A percentile compares a stretch with the other conserved stretches of the same genome.
Evolutionary conservation across 1,140 invertebrate species (phyloP).

Genomic region (Galleria mellonella): DNA sequence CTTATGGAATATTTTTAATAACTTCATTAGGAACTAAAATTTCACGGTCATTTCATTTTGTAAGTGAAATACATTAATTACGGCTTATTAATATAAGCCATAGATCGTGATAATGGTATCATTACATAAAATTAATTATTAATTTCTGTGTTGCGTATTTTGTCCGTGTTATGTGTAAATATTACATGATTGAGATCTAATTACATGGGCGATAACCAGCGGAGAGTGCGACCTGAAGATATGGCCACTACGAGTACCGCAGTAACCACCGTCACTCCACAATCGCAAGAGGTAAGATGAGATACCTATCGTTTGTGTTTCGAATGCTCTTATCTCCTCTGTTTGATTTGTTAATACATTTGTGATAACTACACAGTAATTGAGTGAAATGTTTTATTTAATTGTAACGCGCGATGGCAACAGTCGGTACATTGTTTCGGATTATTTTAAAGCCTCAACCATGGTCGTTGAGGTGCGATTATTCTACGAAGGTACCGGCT

Average conservation of each 20-base stretch:
- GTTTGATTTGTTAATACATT: conserved; percentile 39
- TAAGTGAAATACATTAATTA: no score
- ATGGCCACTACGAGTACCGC: conserved; percentile 64
- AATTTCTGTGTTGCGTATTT: no score
- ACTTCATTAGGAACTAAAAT: no score
- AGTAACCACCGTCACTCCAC: conserved; percentile 49
- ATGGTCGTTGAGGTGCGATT: conserved; percentile 14
- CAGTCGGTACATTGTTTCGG: background rate
- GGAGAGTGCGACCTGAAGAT: conserved; percentile 32
- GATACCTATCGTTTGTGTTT: background rate
- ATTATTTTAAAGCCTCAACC: conserved; percentile 12
- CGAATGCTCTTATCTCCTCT: conserved; percentile 36
- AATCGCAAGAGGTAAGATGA: conserved; percentile 42
- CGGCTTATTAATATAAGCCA: no score
- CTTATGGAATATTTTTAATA: no score
- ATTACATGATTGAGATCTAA: conserved; percentile 10
- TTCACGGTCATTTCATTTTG: no score
- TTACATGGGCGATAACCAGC: conserved; percentile 55
- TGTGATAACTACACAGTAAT: background rate
- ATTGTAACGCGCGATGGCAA: background rate
- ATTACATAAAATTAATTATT: no score
- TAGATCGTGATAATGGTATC: no score
- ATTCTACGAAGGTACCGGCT: conserved; percentile 58
- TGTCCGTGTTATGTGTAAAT: conserved; percentile 37
- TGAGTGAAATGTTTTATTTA: background rate